Percentiles rank a stretch among this genome's conserved stretches.
phyloP scores from a whole-genome alignment of 2,797 vertebrate species.

The Denticeps clupeoides region DNA sequence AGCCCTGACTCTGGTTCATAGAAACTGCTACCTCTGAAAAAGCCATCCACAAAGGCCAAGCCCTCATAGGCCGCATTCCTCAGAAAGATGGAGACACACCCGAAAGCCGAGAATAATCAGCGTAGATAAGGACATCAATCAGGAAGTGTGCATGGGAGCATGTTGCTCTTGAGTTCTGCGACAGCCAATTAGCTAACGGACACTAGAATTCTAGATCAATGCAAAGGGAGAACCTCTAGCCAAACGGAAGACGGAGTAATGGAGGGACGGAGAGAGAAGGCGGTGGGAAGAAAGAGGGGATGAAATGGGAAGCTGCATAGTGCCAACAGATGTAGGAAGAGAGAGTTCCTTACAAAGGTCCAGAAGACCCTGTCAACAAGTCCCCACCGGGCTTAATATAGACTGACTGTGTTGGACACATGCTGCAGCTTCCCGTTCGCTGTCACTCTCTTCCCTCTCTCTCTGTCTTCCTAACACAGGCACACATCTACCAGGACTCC shows the following conservation, averaged over 20 bases:
- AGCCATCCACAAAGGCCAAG: no score
- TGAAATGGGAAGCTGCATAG: constrained; percentile 36
- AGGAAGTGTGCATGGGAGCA: no score
- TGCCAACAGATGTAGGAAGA: constrained; percentile 53
- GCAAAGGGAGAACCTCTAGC: no score
- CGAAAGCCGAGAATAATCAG: no score
- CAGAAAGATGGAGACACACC: no score
- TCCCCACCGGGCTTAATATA: constrained; percentile 43
- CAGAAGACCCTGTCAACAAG: constrained; percentile 44
- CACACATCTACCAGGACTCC: constrained; percentile 9
- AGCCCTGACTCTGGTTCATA: no score
- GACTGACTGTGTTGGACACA: constrained; percentile 50
- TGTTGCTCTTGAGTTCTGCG: no score
- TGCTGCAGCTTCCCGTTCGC: constrained; percentile 30
- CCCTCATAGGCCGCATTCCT: no score
- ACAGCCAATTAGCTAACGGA: no score
- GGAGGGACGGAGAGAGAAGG: background rate
- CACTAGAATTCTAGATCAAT: no score
- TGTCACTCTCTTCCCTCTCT: constrained; percentile 4
- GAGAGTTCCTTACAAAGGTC: constrained; percentile 50
- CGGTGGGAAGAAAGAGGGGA: constrained; percentile 19
- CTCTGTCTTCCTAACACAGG: constrained; percentile 4
- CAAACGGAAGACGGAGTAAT: constrained; percentile 11
- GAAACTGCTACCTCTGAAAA: no score
- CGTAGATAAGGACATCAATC: no score